Percentiles rank a stretch among this genome's conserved stretches.
phyloP scores from a whole-genome alignment of 2,113 vertebrate genomes.

The Nicator chloris region DNA sequence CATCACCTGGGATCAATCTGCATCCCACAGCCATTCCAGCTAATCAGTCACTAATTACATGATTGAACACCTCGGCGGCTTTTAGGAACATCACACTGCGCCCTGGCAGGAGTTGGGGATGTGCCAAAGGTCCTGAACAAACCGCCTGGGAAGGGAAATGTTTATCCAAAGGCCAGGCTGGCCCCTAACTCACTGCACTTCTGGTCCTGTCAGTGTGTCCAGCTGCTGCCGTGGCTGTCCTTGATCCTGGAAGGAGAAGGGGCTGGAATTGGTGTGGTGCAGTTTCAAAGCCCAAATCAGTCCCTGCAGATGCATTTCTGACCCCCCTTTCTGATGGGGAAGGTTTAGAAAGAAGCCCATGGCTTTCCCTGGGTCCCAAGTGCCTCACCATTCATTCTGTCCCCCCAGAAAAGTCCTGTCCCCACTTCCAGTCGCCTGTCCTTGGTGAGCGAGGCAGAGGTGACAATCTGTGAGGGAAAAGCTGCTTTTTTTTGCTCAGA shows the following conservation, averaged over 20 bases:
- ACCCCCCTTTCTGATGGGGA: neutral
- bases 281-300: neutral
- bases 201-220: neutral
- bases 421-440: neutral
- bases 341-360: neutral
- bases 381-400: neutral
- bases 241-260: neutral
- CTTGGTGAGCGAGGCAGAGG: accelerated
- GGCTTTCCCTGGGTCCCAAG: neutral
- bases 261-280: neutral
- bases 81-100: neutral
- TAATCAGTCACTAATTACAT: neutral
- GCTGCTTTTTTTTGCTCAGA: neutral
- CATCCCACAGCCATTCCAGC: neutral
- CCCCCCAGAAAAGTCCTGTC: neutral
- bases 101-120: neutral
- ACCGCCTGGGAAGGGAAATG: neutral
- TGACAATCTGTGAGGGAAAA: neutral
- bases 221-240: neutral
- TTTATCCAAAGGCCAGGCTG: neutral
- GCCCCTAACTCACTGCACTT: neutral
- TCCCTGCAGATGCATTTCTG: neutral
- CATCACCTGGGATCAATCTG: neutral
- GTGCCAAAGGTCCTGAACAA: neutral
- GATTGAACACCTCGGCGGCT: neutral